Base-by-base conservation (phyloP, 2,797 vertebrate genomes). In the Helicolenus hilgendorfi region DNA sequence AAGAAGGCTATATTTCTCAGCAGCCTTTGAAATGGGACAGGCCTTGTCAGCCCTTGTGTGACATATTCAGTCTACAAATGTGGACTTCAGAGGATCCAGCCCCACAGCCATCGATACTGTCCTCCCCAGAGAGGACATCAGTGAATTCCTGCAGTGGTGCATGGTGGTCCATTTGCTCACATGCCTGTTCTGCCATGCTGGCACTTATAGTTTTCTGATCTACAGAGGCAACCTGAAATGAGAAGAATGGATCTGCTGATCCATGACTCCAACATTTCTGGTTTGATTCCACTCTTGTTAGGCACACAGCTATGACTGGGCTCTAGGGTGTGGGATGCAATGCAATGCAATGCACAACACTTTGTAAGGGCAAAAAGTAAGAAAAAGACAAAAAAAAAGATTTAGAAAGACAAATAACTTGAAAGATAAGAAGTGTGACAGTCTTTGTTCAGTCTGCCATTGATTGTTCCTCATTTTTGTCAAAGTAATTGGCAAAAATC, bases 21-120 rank as follows among this genome's bases (percentile, higher is more conserved):
- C 13, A 75, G 53, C 15, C 73, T 71, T 84, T 68, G 70, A 80
- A 55, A 80, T 72, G 63, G 63, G 38, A 83, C 35, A 33, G 41
- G 27, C 59, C 69, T 67, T 58, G 72, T 80, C 70, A 81, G 53
- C 0, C 33, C 15, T 35, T 72, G n/a, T 79, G 62, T 70, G 77
- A 85, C 67, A 72, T 33, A 55, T 72, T 70, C 65, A 65, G 63
- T 84, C 33, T 20, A 76, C 33, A 77, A 55, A 72, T 59, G 24
- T 63, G 45, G 62, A 70, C 35, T 59, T 85, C 24, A 80, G 65
- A 77, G 49, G 58, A 83, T 56, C 11, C 41, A 70, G 45, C 45
- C 45, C 35, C 26, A 64, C n/a, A 80, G 63, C 64, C 55, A 67
- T 35, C 8, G 26, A 63, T 58, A 64, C 14, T 70, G 59, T 76